Base-by-base conservation (phyloP, 2,113 vertebrate species). In the Daboia siamensis region DNA sequence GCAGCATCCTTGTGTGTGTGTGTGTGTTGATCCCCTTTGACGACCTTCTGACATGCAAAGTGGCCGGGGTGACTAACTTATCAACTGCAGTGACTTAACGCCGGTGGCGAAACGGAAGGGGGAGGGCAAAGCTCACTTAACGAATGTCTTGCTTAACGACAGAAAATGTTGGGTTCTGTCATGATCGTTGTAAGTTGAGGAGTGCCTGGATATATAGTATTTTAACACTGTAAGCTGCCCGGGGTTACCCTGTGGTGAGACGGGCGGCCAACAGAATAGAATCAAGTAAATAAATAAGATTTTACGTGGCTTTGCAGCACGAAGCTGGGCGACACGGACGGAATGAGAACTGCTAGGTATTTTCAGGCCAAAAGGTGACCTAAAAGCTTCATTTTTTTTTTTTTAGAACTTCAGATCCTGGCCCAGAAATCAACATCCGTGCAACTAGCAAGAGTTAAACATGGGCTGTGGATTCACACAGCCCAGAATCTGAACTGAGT, bases 321-420 rank as follows among this genome's bases (percentile, higher is more conserved):
- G 8, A 17, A 15, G n/a, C n/a, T 6, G 7, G 2, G n/a, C n/a
- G 0, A 33, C 4, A 2, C 33, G 1, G n/a, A 20, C 0, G 2
- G n/a, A n/a, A n/a, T 5, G 29, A 4, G 15, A n/a, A n/a, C 15
- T 33, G 29, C n/a, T 33, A 7, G 5, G n/a, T 6, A 13, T 33
- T 33, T 74, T 33, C 13, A 33, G n/a, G 29, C 12, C 29, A 2
- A 0, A 12, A 5, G 2, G 26, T n/a, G 61, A n/a, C 29, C 29
- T 64, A 1, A 51, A 51, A 51, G 4, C 61, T n/a, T 26, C 61
- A 5, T 64, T 54, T 54, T 51, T 51, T 64, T 54, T 54, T 51
- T 51, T 61, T 26, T 61, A 3, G 5, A 59, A 23, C 26, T 74
- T 20, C n/a, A 1, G 5, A 17, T 74, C 69, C 69, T 5, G 69